Evolutionary conservation across 2,888 invertebrate genomes (phyloP).

Genomic region (Tortricodes alternella): DNA sequence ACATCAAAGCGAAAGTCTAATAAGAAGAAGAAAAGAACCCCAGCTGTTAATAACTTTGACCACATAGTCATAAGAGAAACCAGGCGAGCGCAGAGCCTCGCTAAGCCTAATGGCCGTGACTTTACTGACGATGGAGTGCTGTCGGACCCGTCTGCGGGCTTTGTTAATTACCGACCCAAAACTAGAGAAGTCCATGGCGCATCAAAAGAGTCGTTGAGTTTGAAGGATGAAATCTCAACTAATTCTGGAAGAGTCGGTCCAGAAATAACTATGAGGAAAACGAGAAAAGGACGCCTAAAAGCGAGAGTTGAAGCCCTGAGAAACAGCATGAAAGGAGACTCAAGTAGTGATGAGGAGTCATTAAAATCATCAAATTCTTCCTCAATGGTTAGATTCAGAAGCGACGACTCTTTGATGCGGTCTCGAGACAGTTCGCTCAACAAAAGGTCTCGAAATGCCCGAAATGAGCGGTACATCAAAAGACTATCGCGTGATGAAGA

Average conservation of each 20-base stretch:
- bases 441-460: conserved; percentile 86
- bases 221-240: conserved; percentile 63
- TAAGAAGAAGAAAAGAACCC: conserved; percentile 78
- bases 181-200: conserved; percentile 60
- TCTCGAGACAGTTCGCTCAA: conserved; percentile 83
- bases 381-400: conserved; percentile 85
- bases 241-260: conserved; percentile 71
- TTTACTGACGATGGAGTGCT: conserved; percentile 79
- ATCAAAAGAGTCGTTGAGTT: conserved; percentile 67
- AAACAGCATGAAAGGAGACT: conserved; percentile 83
- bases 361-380: conserved; percentile 85
- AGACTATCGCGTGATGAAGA: conserved; percentile 88
- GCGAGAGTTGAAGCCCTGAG: conserved; percentile 86
- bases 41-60: conserved; percentile 84
- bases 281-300: conserved; percentile 84
- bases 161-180: conserved; percentile 70
- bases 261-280: conserved; percentile 80
- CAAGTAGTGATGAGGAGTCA: conserved; percentile 89
- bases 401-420: conserved; percentile 86
- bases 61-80: conserved; percentile 84
- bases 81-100: conserved; percentile 75
- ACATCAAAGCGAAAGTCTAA: conserved; percentile 69
- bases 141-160: conserved; percentile 83
- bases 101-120: conserved; percentile 64
- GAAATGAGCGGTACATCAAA: conserved; percentile 91